Percentiles rank a stretch among this genome's conserved stretches.
Conservation (phyloP, 2,797 vertebrate species). For the Poecilia velifera region DNA sequence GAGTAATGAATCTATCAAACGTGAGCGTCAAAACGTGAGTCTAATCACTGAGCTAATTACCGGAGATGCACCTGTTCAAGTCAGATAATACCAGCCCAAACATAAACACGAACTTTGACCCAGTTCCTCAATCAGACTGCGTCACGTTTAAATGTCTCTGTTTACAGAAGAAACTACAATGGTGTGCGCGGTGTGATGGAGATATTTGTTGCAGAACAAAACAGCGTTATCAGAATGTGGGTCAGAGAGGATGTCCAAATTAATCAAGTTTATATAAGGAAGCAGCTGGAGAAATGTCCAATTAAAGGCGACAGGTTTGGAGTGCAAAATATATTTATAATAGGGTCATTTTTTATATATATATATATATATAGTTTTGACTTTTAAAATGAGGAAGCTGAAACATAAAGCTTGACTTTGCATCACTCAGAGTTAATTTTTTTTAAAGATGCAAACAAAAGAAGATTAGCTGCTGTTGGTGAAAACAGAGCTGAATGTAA, state of each 20-base stretch:
- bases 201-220: conserved; percentile 55
- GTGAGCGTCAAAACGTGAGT: neutral
- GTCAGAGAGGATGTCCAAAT: conserved; percentile 15
- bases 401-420: conserved; percentile 41
- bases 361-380: conserved; percentile 9
- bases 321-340: neutral
- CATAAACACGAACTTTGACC: conserved; percentile 17
- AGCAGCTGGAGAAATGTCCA: neutral
- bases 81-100: conserved; percentile 1
- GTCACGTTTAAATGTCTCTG: conserved; percentile 12
- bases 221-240: conserved; percentile 47
- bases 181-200: neutral
- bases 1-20: neutral
- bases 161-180: conserved; percentile 23
- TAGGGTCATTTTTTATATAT: neutral
- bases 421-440: conserved; percentile 29
- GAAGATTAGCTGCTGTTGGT: conserved; percentile 25
- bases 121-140: conserved; percentile 4
- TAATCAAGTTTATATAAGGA: conserved; percentile 13
- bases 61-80: neutral
- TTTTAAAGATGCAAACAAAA: conserved; percentile 44
- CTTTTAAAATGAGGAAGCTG: conserved; percentile 29
- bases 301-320: neutral
- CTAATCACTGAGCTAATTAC: neutral
- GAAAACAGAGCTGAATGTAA: conserved; percentile 26